Evolutionary conservation across 2,888 invertebrate species (phyloP).

Genomic region (Epinotia brunnichana): DNA sequence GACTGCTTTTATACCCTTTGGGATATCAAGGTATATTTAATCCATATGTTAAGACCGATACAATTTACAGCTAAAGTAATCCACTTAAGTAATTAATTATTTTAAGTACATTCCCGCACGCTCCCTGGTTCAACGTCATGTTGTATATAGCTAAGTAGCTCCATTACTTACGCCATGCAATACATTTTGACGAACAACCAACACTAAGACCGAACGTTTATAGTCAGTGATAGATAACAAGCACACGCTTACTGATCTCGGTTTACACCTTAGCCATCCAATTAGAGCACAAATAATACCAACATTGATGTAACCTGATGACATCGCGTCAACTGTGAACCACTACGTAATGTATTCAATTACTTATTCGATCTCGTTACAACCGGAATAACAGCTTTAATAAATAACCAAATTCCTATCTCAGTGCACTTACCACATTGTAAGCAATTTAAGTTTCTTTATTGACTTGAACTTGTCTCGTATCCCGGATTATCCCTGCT

Average conservation of each 20-base stretch:
- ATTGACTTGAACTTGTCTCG: conserved; percentile 45
- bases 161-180: conserved; percentile 36
- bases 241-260: conserved; percentile 13
- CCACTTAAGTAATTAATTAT: conserved; percentile 35
- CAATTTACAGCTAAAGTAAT: conserved; percentile 28
- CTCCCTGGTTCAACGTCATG: neutral
- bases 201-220: conserved; percentile 35
- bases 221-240: conserved; percentile 48
- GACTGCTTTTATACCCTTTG: neutral
- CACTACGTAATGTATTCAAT: conserved; percentile 53
- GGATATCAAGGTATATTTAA: neutral
- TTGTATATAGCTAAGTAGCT: conserved; percentile 28
- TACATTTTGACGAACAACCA: conserved; percentile 12
- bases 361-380: conserved; percentile 44
- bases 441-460: neutral
- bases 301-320: conserved; percentile 51
- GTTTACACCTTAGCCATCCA: conserved; percentile 50
- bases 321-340: conserved; percentile 53
- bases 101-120: conserved; percentile 25
- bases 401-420: conserved; percentile 10
- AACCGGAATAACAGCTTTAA: conserved; percentile 35
- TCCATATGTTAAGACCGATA: neutral
- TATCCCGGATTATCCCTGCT: conserved; percentile 62
- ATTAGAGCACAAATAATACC: conserved; percentile 47
- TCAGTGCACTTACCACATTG: neutral